Evolutionary conservation across 2,113 vertebrate species (phyloP).

Genomic region (Tachycineta bicolor): DNA sequence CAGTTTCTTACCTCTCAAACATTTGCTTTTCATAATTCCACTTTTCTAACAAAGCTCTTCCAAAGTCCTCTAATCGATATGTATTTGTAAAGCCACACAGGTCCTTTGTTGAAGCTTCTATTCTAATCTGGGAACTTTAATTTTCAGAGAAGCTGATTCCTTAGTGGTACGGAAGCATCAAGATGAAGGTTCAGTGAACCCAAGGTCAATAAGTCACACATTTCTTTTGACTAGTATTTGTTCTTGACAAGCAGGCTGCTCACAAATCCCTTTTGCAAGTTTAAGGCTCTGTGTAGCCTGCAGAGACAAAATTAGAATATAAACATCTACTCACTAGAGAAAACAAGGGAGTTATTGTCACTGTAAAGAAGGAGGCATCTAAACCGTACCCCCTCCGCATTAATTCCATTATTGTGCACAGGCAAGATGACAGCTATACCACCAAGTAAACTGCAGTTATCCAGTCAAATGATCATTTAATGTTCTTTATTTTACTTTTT

Average conservation of each 20-base stretch:
- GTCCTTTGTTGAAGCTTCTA: neutral
- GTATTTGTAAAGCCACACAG: conserved; percentile 26
- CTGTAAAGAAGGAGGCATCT: conserved; percentile 63
- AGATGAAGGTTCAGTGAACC: conserved; percentile 48
- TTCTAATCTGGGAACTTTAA: conserved; percentile 42
- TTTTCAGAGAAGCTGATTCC: neutral
- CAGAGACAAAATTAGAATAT: conserved; percentile 71
- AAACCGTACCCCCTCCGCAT: conserved; percentile 48
- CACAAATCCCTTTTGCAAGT: conserved; percentile 64
- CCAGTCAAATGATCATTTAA: conserved; percentile 73
- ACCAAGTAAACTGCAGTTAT: conserved; percentile 65
- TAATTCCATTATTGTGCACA: conserved; percentile 61
- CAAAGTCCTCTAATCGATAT: neutral
- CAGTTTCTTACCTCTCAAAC: neutral
- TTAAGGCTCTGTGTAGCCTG: conserved; percentile 59
- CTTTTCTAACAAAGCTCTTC: conserved; percentile 26
- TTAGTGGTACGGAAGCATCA: conserved; percentile 29
- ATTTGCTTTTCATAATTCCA: conserved; percentile 49
- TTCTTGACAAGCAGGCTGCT: conserved; percentile 62
- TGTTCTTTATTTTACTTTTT: conserved; percentile 71
- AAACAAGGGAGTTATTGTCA: conserved; percentile 72
- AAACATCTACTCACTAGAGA: conserved; percentile 68
- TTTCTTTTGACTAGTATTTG: conserved; percentile 58
- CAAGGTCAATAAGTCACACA: conserved; percentile 36
- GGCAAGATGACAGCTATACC: conserved; percentile 58